Evolutionary conservation across 2,888 invertebrate genomes (phyloP), one percentile per base, ranked within the genome.

Genomic region (Digitonthophagus gazella): DNA sequence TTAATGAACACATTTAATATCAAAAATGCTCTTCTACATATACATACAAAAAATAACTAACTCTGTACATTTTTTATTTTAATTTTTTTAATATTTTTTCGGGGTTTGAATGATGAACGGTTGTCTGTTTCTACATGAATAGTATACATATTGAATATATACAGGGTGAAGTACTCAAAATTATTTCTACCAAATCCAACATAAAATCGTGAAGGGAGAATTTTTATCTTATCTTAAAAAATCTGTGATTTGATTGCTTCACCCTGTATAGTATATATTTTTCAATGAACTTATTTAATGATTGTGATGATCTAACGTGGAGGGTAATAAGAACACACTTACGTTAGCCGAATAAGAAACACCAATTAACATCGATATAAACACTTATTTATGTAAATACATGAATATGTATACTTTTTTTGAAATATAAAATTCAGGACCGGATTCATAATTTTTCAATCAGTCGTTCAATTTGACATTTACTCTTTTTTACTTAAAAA

Each of bases 401-500:
- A 44, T 11, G 28, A 44, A n/a, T n/a, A n/a, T n/a, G 28, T 44
- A 44, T 5, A 58, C n/a, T 18, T 11, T 15, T 14, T 15, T 58
- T 16, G 14, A 58, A 58, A 58, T 58, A 58, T 58, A 15, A 58
- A 58, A 58, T n/a, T n/a, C 28, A 44, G 28, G 28, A 44, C 28
- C 28, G 28, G 28, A 44, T 44, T 44, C 6, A 44, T 44, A 44
- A 44, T 44, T 44, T 44, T 44, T 44, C 15, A 8, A 58, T 58
- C n/a, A 19, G 18, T 18, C 58, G 58, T 20, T 58, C 20, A 15
- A n/a, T 58, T 58, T 58, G 20, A 58, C n/a, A 58, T 19, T 18
- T 58, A 58, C 16, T 58, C 20, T 15, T 11, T 19, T 65, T 64
- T 18, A 64, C 22, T 64, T 14, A n/a, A 6, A 65, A 65, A 65